Conservation (phyloP, 1,140 invertebrate genomes). For the Aphaenogaster rudis region DNA sequence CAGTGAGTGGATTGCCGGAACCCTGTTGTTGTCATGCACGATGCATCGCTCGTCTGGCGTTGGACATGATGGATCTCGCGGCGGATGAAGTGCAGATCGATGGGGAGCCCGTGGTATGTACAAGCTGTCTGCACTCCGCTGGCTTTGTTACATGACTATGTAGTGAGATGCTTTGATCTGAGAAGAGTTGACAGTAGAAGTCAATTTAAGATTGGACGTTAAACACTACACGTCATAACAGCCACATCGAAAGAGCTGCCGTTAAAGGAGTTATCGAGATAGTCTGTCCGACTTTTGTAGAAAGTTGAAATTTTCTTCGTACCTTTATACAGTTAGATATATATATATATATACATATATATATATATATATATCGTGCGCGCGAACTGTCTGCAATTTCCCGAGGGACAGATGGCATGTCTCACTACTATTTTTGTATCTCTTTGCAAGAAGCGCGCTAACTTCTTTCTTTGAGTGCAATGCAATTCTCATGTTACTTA, state of each 20-base stretch:
- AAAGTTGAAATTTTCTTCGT: constrained; percentile 43
- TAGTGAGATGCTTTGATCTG: not conserved
- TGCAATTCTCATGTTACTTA: constrained; percentile 18
- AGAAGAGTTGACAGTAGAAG: not conserved
- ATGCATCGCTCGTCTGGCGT: constrained; percentile 96
- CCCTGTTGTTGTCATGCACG: constrained; percentile 96
- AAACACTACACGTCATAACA: not conserved
- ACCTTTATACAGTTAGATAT: not conserved
- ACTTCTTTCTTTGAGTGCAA: not conserved
- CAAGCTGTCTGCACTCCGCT: not conserved
- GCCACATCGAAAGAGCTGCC: not conserved
- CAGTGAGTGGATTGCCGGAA: constrained; percentile 98
- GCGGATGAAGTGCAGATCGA: constrained; percentile 94
- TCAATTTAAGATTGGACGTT: constrained; percentile 27
- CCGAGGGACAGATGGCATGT: not conserved
- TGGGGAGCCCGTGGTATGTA: constrained; percentile 93
- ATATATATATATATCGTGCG: not conserved
- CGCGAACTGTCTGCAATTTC: not conserved
- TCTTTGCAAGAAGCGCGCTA: not conserved
- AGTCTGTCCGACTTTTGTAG: constrained; percentile 28
- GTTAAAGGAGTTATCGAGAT: constrained; percentile 27
- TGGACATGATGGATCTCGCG: constrained; percentile 98
- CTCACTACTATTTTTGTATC: constrained; percentile 10
- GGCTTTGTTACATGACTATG: constrained; percentile 15
- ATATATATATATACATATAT: not conserved